A percentile compares a stretch with the other conserved stretches of the same genome.
Evolutionary conservation across 2,888 invertebrate genomes (phyloP).

Genomic region (Nebria brevicollis): DNA sequence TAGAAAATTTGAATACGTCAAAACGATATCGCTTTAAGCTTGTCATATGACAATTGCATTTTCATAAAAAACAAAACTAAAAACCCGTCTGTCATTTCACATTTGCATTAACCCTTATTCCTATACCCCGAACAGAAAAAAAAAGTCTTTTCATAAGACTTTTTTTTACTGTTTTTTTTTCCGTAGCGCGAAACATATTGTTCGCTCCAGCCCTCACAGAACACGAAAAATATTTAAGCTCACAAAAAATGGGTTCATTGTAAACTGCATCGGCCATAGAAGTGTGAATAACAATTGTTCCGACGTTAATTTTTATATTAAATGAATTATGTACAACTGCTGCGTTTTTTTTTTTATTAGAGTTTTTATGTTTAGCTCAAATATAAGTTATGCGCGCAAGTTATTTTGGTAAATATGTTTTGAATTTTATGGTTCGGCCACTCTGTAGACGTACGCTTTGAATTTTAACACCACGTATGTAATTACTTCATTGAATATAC

Average conservation of each 20-base stretch:
- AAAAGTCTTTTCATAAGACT: slow-evolving; percentile 34
- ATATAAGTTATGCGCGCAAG: slow-evolving; percentile 18
- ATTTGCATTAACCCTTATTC: slow-evolving; percentile 33
- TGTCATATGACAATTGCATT: slow-evolving; percentile 38
- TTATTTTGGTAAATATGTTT: background rate
- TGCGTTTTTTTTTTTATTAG: slow-evolving; percentile 46
- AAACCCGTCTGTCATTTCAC: slow-evolving; percentile 29
- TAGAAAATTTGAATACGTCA: slow-evolving; percentile 1
- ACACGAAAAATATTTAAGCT: background rate
- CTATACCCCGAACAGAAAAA: slow-evolving; percentile 30
- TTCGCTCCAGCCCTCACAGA: slow-evolving; percentile 28
- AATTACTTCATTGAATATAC: slow-evolving; percentile 1
- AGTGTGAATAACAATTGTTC: slow-evolving; percentile 42
- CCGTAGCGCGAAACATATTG: slow-evolving; percentile 22
- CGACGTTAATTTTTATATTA: slow-evolving; percentile 49
- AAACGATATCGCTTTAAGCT: slow-evolving; percentile 1
- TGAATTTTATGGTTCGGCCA: background rate
- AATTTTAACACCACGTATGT: background rate
- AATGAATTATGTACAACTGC: slow-evolving; percentile 51
- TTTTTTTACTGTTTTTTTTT: slow-evolving; percentile 33
- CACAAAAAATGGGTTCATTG: background rate
- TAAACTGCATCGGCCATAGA: slow-evolving; percentile 35
- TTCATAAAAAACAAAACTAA: slow-evolving; percentile 33
- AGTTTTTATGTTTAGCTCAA: slow-evolving; percentile 48
- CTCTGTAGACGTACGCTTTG: background rate